Evolutionary conservation across 1,140 invertebrate genomes (phyloP), one percentile per base, ranked within the genome.

Genomic region (Lasaia peninsularis): DNA sequence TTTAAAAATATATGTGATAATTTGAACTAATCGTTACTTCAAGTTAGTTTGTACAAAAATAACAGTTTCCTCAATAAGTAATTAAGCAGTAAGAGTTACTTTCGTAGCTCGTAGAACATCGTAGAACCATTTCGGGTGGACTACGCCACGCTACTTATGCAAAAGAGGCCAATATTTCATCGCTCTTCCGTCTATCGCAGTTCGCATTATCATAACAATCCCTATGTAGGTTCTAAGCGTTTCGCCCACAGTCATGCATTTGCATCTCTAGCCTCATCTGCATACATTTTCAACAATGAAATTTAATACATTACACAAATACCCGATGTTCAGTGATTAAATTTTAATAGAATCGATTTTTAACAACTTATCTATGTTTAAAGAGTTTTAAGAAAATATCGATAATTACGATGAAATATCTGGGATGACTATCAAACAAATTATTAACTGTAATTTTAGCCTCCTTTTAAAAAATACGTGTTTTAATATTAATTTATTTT

Each of bases 141-240:
- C 74, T 76, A 81, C 70, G 70, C 51, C 58, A 60, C 75, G 78
- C 69, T 78, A 61, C 74, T 88, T 88, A 88, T 88, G 85, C 82
- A 85, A 88, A 88, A 75, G 69, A 80, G 76, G 75, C 78, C 74
- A 78, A 88, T 88, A 88, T 86, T 88, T 86, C 85, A 88, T 78
- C 67, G 73, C 69, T 71, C 65, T 78, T 63, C 58, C 78, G 80
- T 86, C 78, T 81, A 84, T 84, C 78, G 75, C 80, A 82, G 73
- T 59, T 61, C 18, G 62, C 74, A 87, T 87, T 87, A 84, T 78
- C 82, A 87, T 87, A 87, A 83, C 79, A 87, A 82, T 82, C 69
- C 74, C 73, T 65, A 77, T 74, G 68, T 76, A 73, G 28, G 50
- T 31, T 55, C 71, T 65, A 67, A 69, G 61, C 58, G 48, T 56